Evolutionary conservation across 2,888 invertebrate genomes (phyloP), one percentile per base, ranked within the genome.

Genomic region (Timandra comae): DNA sequence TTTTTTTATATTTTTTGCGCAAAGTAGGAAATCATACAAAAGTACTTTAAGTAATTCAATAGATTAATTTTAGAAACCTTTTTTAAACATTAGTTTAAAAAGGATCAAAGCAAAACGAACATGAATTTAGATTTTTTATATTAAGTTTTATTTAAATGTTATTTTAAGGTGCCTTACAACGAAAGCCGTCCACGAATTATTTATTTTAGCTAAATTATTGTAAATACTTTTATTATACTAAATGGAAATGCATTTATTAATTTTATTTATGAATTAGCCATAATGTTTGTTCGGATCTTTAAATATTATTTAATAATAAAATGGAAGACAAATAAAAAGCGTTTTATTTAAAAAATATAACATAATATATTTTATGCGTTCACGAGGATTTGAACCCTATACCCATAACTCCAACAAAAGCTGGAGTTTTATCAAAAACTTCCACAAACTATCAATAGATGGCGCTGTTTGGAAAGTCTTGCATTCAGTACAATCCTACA

Each of bases 211-310:
- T 29, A 47, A 54, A 44, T 56, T 57, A 46, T 55, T 68, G 65
- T 65, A 68, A 56, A 68, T 65, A 66, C 40, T 53, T 49, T 43
- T 29, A 24, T 52, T 46, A 41, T 48, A n/a, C 43, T 38, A 31
- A 34, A 35, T 44, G 38, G 46, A 55, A 64, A 60, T 67, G 76
- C 76, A 76, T 76, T 76, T 76, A 76, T 67, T 73, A 73, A 54
- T 62, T 58, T 55, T 61, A 70, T 66, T 59, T 67, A 56, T 57
- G 48, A 60, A 61, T 63, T 66, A 75, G 73, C 72, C 70, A 72
- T 75, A 71, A 61, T 47, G 45, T 43, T 16, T 6, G 16, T 38
- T 41, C 35, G 27, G 35, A 32, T 41, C 35, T 43, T 41, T 40
- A 42, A 38, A 41, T 33, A 45, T 46, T 49, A 50, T 58, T 44